A percentile compares a stretch with the other conserved stretches of the same genome.
Evolutionary conservation across 2,113 vertebrate species (phyloP).

Genomic region (Panthera leo): DNA sequence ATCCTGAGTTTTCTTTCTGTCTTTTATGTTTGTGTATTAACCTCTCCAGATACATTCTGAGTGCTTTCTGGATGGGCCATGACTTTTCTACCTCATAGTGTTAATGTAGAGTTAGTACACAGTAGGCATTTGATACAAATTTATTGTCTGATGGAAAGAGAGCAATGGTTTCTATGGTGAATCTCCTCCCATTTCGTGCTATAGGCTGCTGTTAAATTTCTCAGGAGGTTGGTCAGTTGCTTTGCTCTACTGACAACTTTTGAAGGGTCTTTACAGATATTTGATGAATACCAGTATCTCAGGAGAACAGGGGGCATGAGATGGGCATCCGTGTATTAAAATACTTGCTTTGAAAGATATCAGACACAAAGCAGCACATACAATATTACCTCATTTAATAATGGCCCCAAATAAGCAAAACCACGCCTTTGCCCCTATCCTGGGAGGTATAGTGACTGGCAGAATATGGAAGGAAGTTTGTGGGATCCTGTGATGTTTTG

Average conservation of each 20-base stretch:
- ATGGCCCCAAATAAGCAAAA: not conserved
- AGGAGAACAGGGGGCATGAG: not conserved
- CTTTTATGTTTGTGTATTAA: not conserved
- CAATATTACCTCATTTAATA: not conserved
- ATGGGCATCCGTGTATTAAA: not conserved
- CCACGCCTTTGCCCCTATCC: not conserved
- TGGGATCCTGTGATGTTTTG: not conserved
- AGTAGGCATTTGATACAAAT: not conserved
- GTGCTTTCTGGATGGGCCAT: not conserved
- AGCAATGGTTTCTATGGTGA: not conserved
- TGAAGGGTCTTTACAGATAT: not conserved
- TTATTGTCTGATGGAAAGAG: not conserved
- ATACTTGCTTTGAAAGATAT: not conserved
- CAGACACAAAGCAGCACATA: not conserved
- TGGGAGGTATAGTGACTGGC: not conserved
- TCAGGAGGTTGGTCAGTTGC: not conserved
- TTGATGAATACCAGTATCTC: not conserved
- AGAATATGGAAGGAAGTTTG: not conserved
- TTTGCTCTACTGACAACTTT: slow-evolving; percentile 18
- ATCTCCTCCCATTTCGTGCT: not conserved
- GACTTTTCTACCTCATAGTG: not conserved
- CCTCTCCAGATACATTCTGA: not conserved
- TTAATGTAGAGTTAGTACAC: not conserved
- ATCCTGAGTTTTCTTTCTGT: not conserved
- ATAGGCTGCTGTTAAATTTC: not conserved